Conservation (phyloP, 2,888 invertebrate genomes). For the Acanthosepion lycidas region DNA sequence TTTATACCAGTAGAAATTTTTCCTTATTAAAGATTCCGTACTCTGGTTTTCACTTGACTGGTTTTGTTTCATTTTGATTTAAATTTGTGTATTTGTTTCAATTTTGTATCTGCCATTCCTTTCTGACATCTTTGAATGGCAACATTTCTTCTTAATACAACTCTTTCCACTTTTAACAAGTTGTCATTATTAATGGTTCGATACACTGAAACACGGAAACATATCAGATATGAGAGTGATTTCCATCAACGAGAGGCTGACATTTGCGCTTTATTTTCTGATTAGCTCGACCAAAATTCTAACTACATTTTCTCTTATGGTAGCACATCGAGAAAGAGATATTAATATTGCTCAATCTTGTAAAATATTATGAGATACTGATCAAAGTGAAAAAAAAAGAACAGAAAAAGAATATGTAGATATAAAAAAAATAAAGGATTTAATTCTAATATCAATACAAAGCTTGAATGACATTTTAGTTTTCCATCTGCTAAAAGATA, state of each 20-base stretch:
- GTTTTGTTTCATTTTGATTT: background rate
- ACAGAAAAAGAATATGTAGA: background rate
- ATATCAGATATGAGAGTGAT: background rate
- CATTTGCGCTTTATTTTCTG: background rate
- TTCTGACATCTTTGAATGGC: background rate
- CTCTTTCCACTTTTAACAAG: constrained; percentile 2
- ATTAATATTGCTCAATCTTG: constrained; percentile 14
- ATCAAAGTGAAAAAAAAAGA: background rate
- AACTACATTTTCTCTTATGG: background rate
- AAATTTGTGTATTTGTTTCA: background rate
- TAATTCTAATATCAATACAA: background rate
- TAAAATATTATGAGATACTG: background rate
- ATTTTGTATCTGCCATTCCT: background rate
- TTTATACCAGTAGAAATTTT: background rate
- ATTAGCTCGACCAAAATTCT: background rate
- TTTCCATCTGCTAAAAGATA: background rate
- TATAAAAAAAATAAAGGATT: background rate
- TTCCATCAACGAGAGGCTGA: background rate
- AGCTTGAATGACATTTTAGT: background rate
- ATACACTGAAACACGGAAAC: constrained; percentile 1
- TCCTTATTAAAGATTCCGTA: constrained; percentile 5
- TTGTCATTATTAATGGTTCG: background rate
- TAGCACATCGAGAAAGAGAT: background rate
- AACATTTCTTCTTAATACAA: background rate
- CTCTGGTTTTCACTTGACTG: background rate